A percentile compares a stretch with the other conserved stretches of the same genome.
phyloP scores from a whole-genome alignment of 30 jellyfish, hydroid and myxozoan genomes.

The Chironex yamaguchii region DNA sequence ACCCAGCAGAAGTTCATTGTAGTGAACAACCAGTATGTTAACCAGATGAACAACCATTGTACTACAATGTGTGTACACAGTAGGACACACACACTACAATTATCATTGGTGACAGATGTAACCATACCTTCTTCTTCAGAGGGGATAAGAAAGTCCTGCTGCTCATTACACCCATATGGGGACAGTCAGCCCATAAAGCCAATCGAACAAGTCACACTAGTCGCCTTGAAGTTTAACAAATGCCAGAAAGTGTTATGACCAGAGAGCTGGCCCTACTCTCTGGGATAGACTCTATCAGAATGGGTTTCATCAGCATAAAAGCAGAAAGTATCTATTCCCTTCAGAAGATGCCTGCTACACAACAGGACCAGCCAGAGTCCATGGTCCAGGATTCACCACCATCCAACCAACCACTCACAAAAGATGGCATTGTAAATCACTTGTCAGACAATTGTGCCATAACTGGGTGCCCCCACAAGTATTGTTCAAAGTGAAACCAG shows the following conservation, averaged over 20 bases:
- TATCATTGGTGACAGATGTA: no score
- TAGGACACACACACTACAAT: no score
- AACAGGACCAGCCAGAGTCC: not conserved
- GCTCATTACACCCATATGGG: not conserved
- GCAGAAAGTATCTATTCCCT: not conserved
- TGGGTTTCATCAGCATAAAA: not conserved
- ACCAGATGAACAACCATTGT: no score
- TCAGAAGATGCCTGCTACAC: no score
- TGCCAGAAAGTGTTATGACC: not conserved
- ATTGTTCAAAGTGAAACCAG: slow-evolving; percentile 1
- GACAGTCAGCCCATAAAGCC: not conserved
- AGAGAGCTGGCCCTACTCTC: not conserved
- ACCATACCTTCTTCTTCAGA: no score
- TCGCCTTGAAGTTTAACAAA: not conserved
- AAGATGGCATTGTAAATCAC: not conserved
- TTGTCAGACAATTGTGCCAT: no score
- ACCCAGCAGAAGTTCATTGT: no score
- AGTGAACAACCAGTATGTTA: no score
- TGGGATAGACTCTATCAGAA: slow-evolving; percentile 19
- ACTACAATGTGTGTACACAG: no score
- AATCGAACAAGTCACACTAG: not conserved
- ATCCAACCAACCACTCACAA: not conserved
- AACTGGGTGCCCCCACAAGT: slow-evolving; percentile 36
- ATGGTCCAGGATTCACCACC: no score
- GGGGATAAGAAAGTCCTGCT: not conserved